These are phyloP conservation scores for Nemapogon koenigi DNA, from an alignment of 2,888 invertebrate species.

Conservation along the genomic window DNA sequence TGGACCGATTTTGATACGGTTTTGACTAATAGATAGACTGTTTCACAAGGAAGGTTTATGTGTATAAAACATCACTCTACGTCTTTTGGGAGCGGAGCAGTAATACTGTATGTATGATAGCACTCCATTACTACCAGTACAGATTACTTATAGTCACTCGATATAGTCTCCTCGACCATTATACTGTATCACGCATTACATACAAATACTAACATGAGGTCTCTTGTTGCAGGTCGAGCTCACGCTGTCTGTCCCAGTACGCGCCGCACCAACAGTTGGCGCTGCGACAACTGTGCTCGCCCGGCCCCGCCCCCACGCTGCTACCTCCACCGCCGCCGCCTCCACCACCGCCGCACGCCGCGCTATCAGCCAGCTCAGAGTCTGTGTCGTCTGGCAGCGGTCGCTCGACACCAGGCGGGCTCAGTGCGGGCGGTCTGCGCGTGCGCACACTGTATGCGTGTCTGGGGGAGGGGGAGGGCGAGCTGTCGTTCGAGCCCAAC, in stretches of 20 bases:
- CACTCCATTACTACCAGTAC: too few relatives aligned
- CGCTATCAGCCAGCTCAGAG: slow-evolving; percentile 10
- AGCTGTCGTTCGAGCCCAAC: slow-evolving; percentile 97
- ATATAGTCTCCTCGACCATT: too few relatives aligned
- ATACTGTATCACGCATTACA: too few relatives aligned
- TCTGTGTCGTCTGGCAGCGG: background rate
- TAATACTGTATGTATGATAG: too few relatives aligned
- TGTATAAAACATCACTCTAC: too few relatives aligned
- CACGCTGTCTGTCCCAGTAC: slow-evolving; percentile 36
- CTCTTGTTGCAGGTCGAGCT: background rate
- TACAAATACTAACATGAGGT: too few relatives aligned
- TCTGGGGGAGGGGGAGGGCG: slow-evolving; percentile 94
- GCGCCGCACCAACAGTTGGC: slow-evolving; percentile 43
- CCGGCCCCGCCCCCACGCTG: slow-evolving; percentile 14
- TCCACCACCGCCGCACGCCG: slow-evolving; percentile 14
- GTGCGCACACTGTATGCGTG: slow-evolving; percentile 96
- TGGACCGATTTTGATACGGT: too few relatives aligned
- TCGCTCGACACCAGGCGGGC: background rate
- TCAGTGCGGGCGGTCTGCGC: slow-evolving; percentile 33
- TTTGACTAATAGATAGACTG: too few relatives aligned
- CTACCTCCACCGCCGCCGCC: too few relatives aligned
- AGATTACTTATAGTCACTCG: too few relatives aligned
- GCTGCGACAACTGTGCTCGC: slow-evolving; percentile 15
- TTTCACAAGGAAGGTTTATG: too few relatives aligned
- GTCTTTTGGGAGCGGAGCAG: too few relatives aligned